Base-by-base conservation (phyloP, 2,113 vertebrate genomes). In the Dascyllus trimaculatus region DNA sequence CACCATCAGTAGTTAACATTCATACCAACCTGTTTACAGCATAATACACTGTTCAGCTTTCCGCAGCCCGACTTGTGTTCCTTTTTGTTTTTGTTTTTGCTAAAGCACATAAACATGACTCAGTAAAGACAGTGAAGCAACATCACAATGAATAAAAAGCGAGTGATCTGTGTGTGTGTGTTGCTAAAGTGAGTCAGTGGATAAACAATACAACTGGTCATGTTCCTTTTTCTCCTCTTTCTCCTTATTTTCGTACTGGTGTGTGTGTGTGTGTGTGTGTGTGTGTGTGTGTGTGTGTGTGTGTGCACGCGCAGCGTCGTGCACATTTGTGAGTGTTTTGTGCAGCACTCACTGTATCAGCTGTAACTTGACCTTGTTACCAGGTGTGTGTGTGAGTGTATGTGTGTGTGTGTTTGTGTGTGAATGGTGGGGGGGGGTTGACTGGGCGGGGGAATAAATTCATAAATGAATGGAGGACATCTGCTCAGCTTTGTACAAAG, bases 381-480 rank as follows among this genome's bases (percentile, higher is more conserved):
- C 96, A 97, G 95, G 89, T 93, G 89, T 91, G 85, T 90, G 82
- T 80, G 56, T 83, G 59, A 22, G 69, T 75, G 73, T 83, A 67
- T 60, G 40, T 57, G 38, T 25, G 48, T 60, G 63, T 38, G 14
- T 57, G 48, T 38, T 38, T 2, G 6, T 43, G 67, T 51, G 48
- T 51, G 46, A 15, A 17, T 65, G n/a, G n/a, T n/a, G n/a, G 73
- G 56, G 40, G 65, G 93, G 94, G 94, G 90, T 72, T 57, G 57
- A 69, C 6, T 54, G 60, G 93, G 48, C 10, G 94, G 76, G 72
- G 60, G 72, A 95, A 95, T 96, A 96, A 96, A 97, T 97, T 97
- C 96, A 97, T 97, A 98, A 97, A 98, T 98, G 96, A 97, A 98
- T 96, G 95, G 95, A 95, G 95, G 96, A 98, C 97, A 98, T 97